Percentiles rank a stretch among this genome's conserved stretches.
Conservation (phyloP, 2,113 vertebrate species). For the Chaetops frenatus region DNA sequence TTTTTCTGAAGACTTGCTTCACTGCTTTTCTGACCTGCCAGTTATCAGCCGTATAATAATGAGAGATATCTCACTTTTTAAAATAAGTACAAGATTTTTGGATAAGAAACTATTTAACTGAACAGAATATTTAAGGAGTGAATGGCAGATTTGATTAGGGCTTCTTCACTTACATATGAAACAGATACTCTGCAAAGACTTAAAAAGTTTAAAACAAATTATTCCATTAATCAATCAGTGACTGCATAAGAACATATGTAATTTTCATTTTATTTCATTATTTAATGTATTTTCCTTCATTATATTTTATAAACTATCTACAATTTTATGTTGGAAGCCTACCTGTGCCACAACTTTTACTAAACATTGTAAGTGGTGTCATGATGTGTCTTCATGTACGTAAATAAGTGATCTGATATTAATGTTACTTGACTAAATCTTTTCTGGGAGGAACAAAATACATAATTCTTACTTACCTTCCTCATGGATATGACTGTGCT, state of each 20-base stretch:
- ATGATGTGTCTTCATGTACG: background rate
- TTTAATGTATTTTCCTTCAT: background rate
- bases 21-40: background rate
- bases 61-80: background rate
- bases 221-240: background rate
- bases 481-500: background rate
- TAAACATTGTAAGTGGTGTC: background rate
- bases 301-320: background rate
- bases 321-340: background rate
- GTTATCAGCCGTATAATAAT: background rate
- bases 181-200: background rate
- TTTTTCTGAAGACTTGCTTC: background rate
- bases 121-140: background rate
- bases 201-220: background rate
- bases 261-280: background rate
- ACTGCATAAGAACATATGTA: background rate
- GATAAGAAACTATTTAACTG: background rate
- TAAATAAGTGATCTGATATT: background rate
- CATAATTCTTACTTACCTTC: background rate
- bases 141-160: background rate
- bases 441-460: background rate
- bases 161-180: background rate
- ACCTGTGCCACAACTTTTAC: background rate
- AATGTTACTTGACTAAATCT: background rate
- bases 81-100: background rate